These are phyloP conservation scores for Pipra filicauda DNA, from an alignment of 2,113 vertebrate genomes.

Conservation along the genomic window DNA sequence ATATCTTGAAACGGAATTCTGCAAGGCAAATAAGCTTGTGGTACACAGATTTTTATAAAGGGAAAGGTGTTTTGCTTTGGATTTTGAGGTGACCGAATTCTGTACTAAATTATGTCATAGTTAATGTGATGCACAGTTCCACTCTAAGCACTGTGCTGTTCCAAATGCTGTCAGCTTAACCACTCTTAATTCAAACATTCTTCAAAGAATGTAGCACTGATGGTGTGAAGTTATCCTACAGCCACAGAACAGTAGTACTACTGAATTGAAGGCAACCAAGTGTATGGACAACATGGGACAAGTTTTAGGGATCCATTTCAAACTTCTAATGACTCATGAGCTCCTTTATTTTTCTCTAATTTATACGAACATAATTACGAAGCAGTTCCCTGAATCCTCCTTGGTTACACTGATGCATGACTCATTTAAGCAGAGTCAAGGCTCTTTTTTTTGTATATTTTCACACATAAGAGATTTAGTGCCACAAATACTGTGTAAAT, in stretches of 20 bases:
- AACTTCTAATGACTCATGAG: not conserved
- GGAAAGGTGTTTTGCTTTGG: not conserved
- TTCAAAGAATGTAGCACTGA: not conserved
- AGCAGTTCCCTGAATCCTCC: not conserved
- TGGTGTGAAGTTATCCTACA: not conserved
- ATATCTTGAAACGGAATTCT: not conserved
- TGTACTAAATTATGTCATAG: not conserved
- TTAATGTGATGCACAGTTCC: not conserved
- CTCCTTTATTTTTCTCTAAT: not conserved
- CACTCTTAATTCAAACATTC: not conserved
- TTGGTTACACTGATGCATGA: not conserved
- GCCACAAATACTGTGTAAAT: not conserved
- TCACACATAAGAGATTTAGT: not conserved
- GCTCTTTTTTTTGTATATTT: not conserved
- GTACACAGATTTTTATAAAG: not conserved
- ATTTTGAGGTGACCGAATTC: not conserved
- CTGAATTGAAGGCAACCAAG: not conserved
- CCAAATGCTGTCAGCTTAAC: not conserved
- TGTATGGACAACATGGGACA: not conserved
- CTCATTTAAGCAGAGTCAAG: not conserved
- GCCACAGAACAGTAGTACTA: not conserved
- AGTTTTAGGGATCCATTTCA: not conserved
- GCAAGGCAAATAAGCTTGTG: not conserved
- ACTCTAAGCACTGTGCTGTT: not conserved
- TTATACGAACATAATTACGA: not conserved